Conservation (phyloP, 2,797 vertebrate genomes). For the Lepilemur septentrionalis region DNA sequence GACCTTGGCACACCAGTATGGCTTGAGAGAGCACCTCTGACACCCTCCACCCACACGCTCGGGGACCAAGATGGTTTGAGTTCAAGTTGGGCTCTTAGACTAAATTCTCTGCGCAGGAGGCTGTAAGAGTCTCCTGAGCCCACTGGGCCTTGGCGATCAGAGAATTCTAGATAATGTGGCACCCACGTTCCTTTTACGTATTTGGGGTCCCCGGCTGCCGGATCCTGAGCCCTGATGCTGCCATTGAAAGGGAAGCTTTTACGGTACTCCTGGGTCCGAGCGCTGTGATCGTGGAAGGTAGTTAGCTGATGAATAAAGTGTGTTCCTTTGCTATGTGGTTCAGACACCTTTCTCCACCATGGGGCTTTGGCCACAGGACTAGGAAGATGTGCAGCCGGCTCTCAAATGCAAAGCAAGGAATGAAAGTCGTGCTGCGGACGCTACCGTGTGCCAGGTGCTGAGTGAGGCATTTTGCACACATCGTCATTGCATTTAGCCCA, state of each 20-base stretch:
- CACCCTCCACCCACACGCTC: accelerated
- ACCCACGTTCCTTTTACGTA: accelerated
- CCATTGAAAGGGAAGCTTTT: background rate
- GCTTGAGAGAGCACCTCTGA: background rate
- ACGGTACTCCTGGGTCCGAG: background rate
- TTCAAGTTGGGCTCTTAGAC: background rate
- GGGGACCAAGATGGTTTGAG: background rate
- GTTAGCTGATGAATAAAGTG: background rate
- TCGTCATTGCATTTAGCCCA: background rate
- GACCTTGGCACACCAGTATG: background rate
- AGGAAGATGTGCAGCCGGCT: background rate
- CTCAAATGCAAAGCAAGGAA: background rate
- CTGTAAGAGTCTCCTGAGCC: background rate
- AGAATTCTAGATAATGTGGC: accelerated
- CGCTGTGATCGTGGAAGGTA: background rate
- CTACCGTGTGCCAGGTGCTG: accelerated
- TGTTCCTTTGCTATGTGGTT: background rate
- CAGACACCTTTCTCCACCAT: background rate
- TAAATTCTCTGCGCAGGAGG: background rate
- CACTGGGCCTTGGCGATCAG: accelerated
- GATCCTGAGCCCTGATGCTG: accelerated
- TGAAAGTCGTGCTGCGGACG: background rate
- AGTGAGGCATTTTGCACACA: background rate
- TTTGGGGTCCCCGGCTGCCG: background rate
- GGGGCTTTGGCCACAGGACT: background rate